These are phyloP conservation scores for Myiotriccus ornatus DNA, from an alignment of 2,797 vertebrate genomes.

Conservation along the genomic window DNA sequence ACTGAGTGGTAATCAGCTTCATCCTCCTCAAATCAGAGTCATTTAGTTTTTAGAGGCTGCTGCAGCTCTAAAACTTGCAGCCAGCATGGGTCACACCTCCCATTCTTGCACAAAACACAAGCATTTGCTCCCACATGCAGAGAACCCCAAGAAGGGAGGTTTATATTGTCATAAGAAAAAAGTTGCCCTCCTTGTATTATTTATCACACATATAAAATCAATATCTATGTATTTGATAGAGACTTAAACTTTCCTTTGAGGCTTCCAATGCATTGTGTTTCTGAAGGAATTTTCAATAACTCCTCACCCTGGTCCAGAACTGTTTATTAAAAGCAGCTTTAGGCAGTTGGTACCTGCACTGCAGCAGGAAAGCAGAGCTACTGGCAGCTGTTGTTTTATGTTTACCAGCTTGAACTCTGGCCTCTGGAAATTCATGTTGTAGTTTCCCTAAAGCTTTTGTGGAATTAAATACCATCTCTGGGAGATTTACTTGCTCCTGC, in stretches of 20 bases:
- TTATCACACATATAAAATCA: background rate
- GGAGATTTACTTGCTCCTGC: background rate
- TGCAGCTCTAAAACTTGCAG: background rate
- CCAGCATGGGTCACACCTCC: background rate
- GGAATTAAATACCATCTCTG: conserved; percentile 5
- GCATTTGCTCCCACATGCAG: background rate
- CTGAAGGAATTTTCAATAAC: background rate
- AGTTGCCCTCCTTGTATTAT: background rate
- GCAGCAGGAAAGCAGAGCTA: background rate
- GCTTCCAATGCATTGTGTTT: background rate
- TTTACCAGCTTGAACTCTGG: conserved; percentile 12
- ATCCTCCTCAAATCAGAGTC: background rate
- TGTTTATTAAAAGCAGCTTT: conserved; percentile 19
- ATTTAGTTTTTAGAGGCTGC: background rate
- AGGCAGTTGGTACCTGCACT: background rate
- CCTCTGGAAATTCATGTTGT: background rate
- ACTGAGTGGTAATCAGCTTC: background rate
- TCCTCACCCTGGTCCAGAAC: background rate
- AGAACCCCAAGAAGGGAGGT: background rate
- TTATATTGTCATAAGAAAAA: background rate
- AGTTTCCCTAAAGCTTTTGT: background rate
- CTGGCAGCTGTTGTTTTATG: background rate
- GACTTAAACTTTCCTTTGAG: background rate
- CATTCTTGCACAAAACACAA: background rate
- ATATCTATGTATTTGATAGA: background rate